Evolutionary conservation across 2,113 vertebrate species (phyloP).

Genomic region (Crotophaga sulcirostris): DNA sequence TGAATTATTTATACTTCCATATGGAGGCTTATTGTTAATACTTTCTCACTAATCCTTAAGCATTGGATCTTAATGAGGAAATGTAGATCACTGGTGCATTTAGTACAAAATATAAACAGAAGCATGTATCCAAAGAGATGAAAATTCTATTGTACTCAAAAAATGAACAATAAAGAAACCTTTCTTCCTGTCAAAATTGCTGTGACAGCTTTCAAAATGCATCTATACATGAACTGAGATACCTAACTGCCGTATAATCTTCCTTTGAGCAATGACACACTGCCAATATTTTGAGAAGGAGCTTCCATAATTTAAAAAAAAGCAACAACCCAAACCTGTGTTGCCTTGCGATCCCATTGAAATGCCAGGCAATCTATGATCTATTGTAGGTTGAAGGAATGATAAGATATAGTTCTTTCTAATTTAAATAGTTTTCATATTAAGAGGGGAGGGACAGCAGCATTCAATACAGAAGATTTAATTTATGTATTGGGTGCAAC

Average conservation of each 20-base stretch:
- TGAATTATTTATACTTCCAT: conserved; percentile 61
- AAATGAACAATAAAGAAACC: conserved; percentile 26
- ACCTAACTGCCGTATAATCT: not conserved
- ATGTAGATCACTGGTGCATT: not conserved
- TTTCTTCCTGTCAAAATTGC: conserved; percentile 23
- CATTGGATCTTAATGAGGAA: conserved; percentile 18
- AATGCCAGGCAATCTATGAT: not conserved
- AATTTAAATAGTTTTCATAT: not conserved
- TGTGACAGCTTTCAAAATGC: conserved; percentile 38
- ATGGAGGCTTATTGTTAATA: conserved; percentile 43
- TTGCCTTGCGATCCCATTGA: not conserved
- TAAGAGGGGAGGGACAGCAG: not conserved
- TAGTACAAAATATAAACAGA: conserved; percentile 35
- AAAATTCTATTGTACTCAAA: not conserved
- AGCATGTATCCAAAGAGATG: not conserved
- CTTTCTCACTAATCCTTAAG: conserved; percentile 46
- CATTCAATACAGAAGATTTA: not conserved
- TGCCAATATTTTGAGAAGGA: not conserved
- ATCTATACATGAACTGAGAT: not conserved
- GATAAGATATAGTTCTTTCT: not conserved
- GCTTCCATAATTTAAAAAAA: not conserved
- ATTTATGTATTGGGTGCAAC: not conserved
- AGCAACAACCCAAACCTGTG: not conserved
- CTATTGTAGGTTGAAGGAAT: not conserved
- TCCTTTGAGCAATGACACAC: not conserved